Conservation (phyloP, 2,113 vertebrate species). For the Cochlearius cochlearius region DNA sequence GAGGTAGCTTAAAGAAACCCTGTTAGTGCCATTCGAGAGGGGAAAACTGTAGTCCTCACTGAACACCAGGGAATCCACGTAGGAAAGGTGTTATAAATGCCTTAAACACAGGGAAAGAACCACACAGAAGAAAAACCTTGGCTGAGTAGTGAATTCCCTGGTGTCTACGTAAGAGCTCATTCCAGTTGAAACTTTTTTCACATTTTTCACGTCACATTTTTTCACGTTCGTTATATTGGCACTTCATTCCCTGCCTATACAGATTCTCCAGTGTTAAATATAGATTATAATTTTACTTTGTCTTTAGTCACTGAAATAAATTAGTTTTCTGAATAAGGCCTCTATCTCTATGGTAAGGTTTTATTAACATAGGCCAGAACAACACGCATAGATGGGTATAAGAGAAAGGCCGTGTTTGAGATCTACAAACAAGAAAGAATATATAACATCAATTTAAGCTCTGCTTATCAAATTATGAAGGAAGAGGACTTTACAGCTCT, state of each 20-base stretch:
- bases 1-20: neutral
- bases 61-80: neutral
- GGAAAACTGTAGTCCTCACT: neutral
- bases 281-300: neutral
- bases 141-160: neutral
- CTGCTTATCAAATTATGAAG: conserved; percentile 36
- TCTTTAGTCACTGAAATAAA: neutral
- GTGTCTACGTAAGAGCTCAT: neutral
- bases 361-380: neutral
- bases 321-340: neutral
- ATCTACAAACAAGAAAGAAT: conserved; percentile 4
- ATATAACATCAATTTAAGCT: neutral
- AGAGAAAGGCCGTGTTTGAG: neutral
- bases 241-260: neutral
- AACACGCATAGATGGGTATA: neutral
- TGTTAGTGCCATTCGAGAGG: neutral
- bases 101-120: neutral
- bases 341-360: neutral
- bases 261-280: neutral
- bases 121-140: neutral
- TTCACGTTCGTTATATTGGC: neutral
- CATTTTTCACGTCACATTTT: neutral
- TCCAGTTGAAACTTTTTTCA: neutral
- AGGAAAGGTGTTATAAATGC: neutral
- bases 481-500: conserved; percentile 15